Evolutionary conservation across 2,888 invertebrate genomes (phyloP).

Genomic region (Sericinus montela): DNA sequence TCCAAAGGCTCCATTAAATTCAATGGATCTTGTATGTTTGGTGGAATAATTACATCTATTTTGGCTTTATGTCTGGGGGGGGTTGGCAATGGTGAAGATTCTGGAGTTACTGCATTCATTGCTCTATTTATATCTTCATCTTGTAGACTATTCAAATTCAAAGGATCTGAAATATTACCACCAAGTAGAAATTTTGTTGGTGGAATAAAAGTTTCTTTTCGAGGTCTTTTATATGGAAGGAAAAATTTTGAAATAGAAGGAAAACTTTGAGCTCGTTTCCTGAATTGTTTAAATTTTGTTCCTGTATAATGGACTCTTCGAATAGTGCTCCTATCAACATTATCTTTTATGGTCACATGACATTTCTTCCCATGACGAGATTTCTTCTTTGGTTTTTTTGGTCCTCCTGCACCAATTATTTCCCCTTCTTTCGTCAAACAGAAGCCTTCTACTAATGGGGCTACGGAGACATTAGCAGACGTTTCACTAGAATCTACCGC

Average conservation of each 20-base stretch:
- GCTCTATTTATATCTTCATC: conserved; percentile 88
- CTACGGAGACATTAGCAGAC: conserved; percentile 40
- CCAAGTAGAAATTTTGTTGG: conserved; percentile 96
- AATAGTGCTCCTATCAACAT: conserved; percentile 53
- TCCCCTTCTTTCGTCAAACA: conserved; percentile 60
- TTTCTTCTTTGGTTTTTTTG: conserved; percentile 69
- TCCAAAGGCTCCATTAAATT: conserved; percentile 90
- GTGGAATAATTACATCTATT: conserved; percentile 95
- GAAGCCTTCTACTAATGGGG: conserved; percentile 39
- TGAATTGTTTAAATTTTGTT: conserved; percentile 68
- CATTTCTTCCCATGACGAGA: conserved; percentile 66
- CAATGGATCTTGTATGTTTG: conserved; percentile 94
- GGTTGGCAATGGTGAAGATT: conserved; percentile 93
- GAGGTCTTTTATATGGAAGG: conserved; percentile 85
- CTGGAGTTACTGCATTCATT: conserved; percentile 94
- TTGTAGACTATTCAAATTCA: conserved; percentile 95
- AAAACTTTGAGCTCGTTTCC: conserved; percentile 85
- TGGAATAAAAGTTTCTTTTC: conserved; percentile 88
- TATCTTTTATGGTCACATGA: conserved; percentile 60
- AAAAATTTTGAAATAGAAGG: conserved; percentile 85
- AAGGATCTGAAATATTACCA: conserved; percentile 96
- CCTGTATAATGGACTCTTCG: conserved; percentile 65
- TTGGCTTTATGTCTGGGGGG: conserved; percentile 88
- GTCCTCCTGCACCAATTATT: conserved; percentile 34
- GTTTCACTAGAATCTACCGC: conserved; percentile 45